Base-by-base conservation (phyloP, 2,888 invertebrate species). In the Apodemia zela region DNA sequence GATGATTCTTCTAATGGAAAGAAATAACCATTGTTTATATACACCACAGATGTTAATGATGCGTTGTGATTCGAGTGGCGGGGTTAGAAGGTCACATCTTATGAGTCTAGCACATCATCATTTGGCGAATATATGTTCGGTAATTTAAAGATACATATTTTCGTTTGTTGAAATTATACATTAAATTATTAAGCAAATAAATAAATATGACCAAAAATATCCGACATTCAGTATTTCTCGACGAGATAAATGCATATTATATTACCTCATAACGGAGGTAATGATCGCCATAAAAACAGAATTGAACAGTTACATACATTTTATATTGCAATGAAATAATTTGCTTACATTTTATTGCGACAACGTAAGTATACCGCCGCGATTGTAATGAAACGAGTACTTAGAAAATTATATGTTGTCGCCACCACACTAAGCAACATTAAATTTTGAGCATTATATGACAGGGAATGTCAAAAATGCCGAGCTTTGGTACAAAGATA, bases 281-380 rank as follows among this genome's bases (percentile, higher is more conserved):
- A 70, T 69, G 69, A 69, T 67, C 63, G 57, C 64, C 69, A 73
- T 77, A 77, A 80, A 78, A 75, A 66, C 69, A 68, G 71, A 70
- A 76, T 69, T 72, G 69, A 73, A 79, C 72, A 75, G 72, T 75
- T 73, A 77, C 72, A 71, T 73, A 68, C 72, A 70, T 69, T 71
- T 68, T 72, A 70, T 67, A 64, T 63, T 66, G 70, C 82, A 81
- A 84, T 81, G 77, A 81, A 85, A 85, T 85, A 82, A 85, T 86
- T 82, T 72, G 84, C 83, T 60, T 63, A 51, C 66, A 65, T 59
- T 60, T 68, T 67, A 69, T 63, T 66, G 65, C 21, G 11, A 54
- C 21, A 21, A 54, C 6, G 6, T 3, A 8, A 54, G 54, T 54
- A 25, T 54, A 54, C 4, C 54, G 6, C 13, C 1, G 8, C 21